Conservation (phyloP, 2,797 vertebrate species). For the Chiroxiphia lanceolata region DNA sequence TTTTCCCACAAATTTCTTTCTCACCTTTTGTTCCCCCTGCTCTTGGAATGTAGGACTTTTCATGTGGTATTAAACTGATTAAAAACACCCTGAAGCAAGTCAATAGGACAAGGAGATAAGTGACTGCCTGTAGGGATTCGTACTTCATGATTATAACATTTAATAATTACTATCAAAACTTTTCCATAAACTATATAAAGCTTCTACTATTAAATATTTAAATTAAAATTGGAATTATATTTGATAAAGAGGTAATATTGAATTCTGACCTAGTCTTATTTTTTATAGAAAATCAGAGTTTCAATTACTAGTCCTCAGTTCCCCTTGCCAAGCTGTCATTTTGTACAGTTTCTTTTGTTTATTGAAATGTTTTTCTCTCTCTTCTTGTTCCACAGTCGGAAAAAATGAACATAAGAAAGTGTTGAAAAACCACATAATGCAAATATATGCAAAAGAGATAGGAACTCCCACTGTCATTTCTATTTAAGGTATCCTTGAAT, state of each 20-base stretch:
- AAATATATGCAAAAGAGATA: slow-evolving; percentile 5
- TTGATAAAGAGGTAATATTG: background rate
- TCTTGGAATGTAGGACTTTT: background rate
- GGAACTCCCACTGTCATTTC: background rate
- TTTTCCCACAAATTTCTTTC: background rate
- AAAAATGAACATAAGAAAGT: background rate
- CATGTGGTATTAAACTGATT: background rate
- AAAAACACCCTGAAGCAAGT: background rate
- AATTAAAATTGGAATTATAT: background rate
- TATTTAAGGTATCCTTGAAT: background rate
- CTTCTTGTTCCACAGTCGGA: background rate
- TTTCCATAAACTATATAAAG: background rate
- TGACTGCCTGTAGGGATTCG: background rate
- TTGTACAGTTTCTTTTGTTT: background rate
- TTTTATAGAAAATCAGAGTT: background rate
- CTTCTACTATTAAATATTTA: background rate
- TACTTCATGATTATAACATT: background rate
- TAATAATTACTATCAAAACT: background rate
- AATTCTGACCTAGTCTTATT: background rate
- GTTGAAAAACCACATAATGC: background rate
- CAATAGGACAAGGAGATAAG: background rate
- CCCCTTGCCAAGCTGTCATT: background rate
- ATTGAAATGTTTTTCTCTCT: background rate
- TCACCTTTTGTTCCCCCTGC: background rate
- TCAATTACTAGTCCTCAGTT: background rate